Evolutionary conservation across 1,140 invertebrate species (phyloP).

Genomic region (Euura saliciscinereae): DNA sequence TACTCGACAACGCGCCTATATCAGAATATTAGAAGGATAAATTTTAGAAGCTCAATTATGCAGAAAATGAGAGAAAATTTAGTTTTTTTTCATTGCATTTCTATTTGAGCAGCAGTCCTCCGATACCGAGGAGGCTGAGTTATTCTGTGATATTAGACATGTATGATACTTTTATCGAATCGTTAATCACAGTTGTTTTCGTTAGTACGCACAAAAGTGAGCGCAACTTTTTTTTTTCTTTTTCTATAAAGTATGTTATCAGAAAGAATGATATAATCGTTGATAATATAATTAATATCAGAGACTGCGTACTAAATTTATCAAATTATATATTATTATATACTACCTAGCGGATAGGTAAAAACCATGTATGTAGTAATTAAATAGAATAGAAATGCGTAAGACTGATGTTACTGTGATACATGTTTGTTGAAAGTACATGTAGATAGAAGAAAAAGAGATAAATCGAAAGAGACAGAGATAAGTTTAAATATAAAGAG

Average conservation of each 20-base stretch:
- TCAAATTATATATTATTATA: too few species aligned
- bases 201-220: background rate
- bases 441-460: background rate
- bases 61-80: too few species aligned
- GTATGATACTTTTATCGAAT: background rate
- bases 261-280: too few species aligned
- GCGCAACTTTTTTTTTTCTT: too few species aligned
- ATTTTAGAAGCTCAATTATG: too few species aligned
- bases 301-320: too few species aligned
- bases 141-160: background rate
- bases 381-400: background rate
- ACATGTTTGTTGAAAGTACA: constrained; percentile 9
- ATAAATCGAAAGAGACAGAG: background rate
- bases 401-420: constrained; percentile 18
- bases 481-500: background rate
- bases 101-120: too few species aligned
- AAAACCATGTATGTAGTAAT: too few species aligned
- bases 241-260: too few species aligned
- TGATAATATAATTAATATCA: too few species aligned
- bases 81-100: too few species aligned
- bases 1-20: constrained; percentile 31
- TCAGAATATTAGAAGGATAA: constrained; percentile 14
- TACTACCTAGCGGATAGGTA: too few species aligned
- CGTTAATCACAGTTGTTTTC: background rate
- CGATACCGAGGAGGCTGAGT: background rate